Evolutionary conservation across 2,797 vertebrate species (phyloP).

Genomic region (Xerus rutilus): DNA sequence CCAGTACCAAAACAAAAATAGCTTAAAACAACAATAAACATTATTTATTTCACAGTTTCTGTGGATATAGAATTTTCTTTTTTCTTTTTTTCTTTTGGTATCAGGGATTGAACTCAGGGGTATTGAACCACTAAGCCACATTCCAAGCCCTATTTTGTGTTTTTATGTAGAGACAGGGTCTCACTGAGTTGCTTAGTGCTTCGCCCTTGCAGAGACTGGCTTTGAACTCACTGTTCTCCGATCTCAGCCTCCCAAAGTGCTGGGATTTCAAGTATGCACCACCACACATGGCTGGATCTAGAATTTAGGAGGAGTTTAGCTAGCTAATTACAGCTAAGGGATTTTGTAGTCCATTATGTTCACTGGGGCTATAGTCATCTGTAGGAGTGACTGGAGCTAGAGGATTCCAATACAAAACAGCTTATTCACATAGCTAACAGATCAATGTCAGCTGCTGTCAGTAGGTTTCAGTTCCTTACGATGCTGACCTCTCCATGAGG

Average conservation of each 20-base stretch:
- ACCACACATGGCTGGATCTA: neutral
- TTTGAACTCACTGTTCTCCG: too few species aligned
- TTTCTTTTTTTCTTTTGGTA: too few species aligned
- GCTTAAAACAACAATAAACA: too few species aligned
- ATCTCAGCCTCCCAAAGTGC: too few species aligned
- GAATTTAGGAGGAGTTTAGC: neutral
- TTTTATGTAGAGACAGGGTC: too few species aligned
- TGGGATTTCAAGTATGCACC: too few species aligned
- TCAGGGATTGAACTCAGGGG: too few species aligned
- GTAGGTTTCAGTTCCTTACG: neutral
- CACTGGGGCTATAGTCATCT: neutral
- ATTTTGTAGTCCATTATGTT: neutral
- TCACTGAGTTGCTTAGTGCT: too few species aligned
- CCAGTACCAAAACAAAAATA: too few species aligned
- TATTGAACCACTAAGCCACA: too few species aligned
- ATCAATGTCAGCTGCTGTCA: neutral
- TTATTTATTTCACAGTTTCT: neutral
- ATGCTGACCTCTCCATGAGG: neutral
- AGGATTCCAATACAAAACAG: neutral
- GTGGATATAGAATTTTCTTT: neutral
- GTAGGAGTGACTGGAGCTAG: neutral
- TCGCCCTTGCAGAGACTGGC: too few species aligned
- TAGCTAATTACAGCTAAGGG: neutral
- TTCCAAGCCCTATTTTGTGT: too few species aligned
- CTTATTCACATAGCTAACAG: neutral